Evolutionary conservation across 2,888 invertebrate genomes (phyloP).

Genomic region (Macaria notata): DNA sequence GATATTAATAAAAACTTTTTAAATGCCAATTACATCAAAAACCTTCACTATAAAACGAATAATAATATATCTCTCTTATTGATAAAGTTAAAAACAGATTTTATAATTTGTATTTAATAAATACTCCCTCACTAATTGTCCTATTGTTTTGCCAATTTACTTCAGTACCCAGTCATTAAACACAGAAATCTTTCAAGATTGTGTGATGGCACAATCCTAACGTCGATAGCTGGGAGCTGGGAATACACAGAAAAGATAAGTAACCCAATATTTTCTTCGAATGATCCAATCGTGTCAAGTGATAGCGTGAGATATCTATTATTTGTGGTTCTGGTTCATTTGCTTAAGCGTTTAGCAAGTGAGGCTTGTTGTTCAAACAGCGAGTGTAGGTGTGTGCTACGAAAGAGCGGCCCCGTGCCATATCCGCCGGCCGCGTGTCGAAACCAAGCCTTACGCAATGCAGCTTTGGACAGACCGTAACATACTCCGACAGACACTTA

Average conservation of each 20-base stretch:
- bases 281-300: conserved; percentile 44
- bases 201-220: too few relatives aligned
- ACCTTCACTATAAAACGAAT: conserved; percentile 11
- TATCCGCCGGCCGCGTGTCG: conserved; percentile 69
- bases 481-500: conserved; percentile 52
- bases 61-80: conserved; percentile 11
- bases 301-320: conserved; percentile 55
- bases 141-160: neutral
- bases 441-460: conserved; percentile 71
- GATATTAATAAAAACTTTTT: conserved; percentile 12
- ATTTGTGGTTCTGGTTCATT: conserved; percentile 53
- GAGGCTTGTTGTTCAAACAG: conserved; percentile 64
- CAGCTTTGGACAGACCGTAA: conserved; percentile 66
- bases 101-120: neutral
- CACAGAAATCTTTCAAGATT: too few relatives aligned
- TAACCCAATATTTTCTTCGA: conserved; percentile 8
- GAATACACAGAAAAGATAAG: neutral
- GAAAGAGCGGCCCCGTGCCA: conserved; percentile 77
- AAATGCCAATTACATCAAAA: conserved; percentile 10
- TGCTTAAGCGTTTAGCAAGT: conserved; percentile 66
- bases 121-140: neutral
- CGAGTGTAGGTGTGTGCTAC: conserved; percentile 66
- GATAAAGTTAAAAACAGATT: neutral
- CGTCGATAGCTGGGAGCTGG: too few relatives aligned
- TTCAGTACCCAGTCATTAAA: too few relatives aligned